Evolutionary conservation across 35 echinoderm and acorn worm species (phyloP), one percentile per base, ranked within the genome.

Genomic region (Anneissia japonica): DNA sequence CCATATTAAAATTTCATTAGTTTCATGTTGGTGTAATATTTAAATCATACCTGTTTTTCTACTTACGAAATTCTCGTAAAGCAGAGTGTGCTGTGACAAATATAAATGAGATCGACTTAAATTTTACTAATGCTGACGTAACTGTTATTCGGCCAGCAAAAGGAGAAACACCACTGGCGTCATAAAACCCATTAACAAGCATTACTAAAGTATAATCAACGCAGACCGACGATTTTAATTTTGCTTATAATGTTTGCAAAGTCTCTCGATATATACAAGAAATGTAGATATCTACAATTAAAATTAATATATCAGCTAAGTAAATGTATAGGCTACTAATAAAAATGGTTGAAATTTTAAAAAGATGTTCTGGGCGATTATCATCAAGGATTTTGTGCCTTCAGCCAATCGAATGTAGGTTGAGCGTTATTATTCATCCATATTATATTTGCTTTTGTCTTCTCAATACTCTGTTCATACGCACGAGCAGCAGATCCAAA

Each of bases 401-500:
- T 26, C 5, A 93, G 74, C 92, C 92, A 93, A 0, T 35, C 51
- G 36, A 40, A 72, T 1, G 94, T 84, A 33, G 7, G 39, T n/a
- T 83, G 83, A 29, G 89, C 87, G 38, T 99, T 91, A 6, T 36
- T 77, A 0, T 46, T 64, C 96, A 99, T 99, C 96, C 96, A 99
- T 31, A 38, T 86, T 41, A 99, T 94, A 76, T 99, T 99, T 2
- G 80, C 84, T 81, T 91, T 88, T 9, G 89, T 91, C 34, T 86
- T 84, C 37, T 94, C 96, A 39, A 99, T 76, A 13, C 89, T 74
- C 76, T 99, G 96, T 64, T 89, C 36, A 73, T 91, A 99, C 0
- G 92, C 83, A 19, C 96, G 82, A 14, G 92, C 73, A n/a, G 96
- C 96, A 0, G 96, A 99, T 9, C 96, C 96, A 32, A 99, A 93